phyloP scores from a whole-genome alignment of 2,888 invertebrate species.

The Troides helena region DNA sequence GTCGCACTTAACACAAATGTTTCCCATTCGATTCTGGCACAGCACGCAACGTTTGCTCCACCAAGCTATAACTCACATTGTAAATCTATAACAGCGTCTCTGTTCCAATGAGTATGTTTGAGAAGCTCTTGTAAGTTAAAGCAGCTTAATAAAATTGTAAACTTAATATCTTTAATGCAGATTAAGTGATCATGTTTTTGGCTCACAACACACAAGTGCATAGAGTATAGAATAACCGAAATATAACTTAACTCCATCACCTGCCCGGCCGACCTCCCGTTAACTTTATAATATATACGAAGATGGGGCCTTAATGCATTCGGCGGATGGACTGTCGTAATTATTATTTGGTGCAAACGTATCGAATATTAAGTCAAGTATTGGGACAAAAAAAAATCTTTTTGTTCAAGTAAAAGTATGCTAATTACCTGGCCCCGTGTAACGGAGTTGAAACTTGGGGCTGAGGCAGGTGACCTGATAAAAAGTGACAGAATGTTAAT shows the following conservation, averaged over 20 bases:
- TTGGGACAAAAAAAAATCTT: conserved; percentile 60
- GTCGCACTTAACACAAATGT: too few relatives aligned
- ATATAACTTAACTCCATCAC: conserved; percentile 69
- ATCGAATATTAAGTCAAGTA: conserved; percentile 69
- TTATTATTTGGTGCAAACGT: conserved; percentile 78
- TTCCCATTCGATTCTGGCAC: not conserved
- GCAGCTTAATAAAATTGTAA: conserved; percentile 35
- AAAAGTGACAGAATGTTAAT: conserved; percentile 64
- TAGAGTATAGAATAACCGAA: conserved; percentile 60
- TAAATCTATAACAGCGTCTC: too few relatives aligned
- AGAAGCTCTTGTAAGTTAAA: not conserved
- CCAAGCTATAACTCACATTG: too few relatives aligned
- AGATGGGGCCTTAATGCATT: conserved; percentile 65
- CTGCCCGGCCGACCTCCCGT: conserved; percentile 62
- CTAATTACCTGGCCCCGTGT: conserved; percentile 52
- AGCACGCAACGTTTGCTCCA: too few relatives aligned
- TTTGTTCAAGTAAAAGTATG: conserved; percentile 66
- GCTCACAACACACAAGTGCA: conserved; percentile 55
- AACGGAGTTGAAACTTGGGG: conserved; percentile 54
- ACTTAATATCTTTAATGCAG: conserved; percentile 49
- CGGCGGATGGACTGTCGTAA: conserved; percentile 65
- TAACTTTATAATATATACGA: conserved; percentile 71
- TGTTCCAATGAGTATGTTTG: not conserved
- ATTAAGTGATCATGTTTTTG: conserved; percentile 35
- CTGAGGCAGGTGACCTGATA: conserved; percentile 61